Conservation (phyloP, 2,888 invertebrate species). For the Tipula lateralis region DNA sequence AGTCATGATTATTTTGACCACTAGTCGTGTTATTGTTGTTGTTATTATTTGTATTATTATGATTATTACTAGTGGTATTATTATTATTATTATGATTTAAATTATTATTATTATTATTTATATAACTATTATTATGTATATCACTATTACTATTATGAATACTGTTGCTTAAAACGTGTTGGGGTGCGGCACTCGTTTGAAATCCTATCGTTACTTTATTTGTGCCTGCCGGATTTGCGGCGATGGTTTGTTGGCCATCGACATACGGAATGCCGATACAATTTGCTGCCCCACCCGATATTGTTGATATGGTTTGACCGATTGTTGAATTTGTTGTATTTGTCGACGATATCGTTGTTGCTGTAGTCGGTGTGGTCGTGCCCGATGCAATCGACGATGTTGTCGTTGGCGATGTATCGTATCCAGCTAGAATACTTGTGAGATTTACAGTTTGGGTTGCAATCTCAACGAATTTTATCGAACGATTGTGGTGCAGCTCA, state of each 20-base stretch:
- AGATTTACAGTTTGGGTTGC: constrained; percentile 48
- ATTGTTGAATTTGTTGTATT: neutral
- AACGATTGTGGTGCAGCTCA: constrained; percentile 36
- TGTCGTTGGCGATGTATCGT: constrained; percentile 38
- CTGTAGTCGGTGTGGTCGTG: neutral
- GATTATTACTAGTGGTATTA: neutral
- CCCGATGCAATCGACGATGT: constrained; percentile 34
- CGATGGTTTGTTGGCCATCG: constrained; percentile 40
- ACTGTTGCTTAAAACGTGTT: neutral
- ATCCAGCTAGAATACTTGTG: constrained; percentile 46
- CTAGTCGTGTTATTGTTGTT: neutral
- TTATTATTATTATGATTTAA: neutral
- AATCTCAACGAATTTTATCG: constrained; percentile 47
- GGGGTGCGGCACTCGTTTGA: neutral
- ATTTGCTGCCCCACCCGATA: constrained; percentile 33
- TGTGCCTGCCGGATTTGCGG: neutral
- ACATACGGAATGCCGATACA: constrained; percentile 46
- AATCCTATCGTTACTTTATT: neutral
- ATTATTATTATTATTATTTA: constrained; percentile 12
- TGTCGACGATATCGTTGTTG: constrained; percentile 33
- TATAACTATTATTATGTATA: constrained; percentile 8
- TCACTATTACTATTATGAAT: constrained; percentile 11
- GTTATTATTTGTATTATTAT: neutral
- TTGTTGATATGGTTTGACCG: neutral
- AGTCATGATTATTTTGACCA: constrained; percentile 20